Conservation (phyloP, 2,888 invertebrate species). For the Agrochola lychnidis region DNA sequence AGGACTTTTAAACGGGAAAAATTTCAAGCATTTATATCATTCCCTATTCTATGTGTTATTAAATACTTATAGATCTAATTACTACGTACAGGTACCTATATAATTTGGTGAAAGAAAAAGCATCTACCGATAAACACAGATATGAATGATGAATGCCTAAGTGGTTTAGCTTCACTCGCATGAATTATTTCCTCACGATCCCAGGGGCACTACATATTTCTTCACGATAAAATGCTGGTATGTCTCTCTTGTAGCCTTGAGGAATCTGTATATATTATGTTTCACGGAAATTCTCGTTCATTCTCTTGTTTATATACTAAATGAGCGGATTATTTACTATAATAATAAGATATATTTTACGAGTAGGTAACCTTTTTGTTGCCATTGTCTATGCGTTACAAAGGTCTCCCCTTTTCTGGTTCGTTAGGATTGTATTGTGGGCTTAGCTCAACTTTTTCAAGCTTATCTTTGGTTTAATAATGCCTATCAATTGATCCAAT, state of each 20-base stretch:
- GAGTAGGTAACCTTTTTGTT: neutral
- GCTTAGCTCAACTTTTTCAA: neutral
- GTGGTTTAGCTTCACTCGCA: slow-evolving; percentile 45
- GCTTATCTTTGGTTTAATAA: neutral
- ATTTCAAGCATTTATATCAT: neutral
- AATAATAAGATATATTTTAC: neutral
- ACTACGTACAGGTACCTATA: neutral
- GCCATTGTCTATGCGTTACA: neutral
- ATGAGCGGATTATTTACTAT: neutral
- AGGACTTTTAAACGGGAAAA: neutral
- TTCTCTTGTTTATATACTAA: slow-evolving; percentile 25
- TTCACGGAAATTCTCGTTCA: slow-evolving; percentile 10
- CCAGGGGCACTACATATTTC: slow-evolving; percentile 54
- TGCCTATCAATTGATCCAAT: neutral
- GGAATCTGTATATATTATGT: slow-evolving; percentile 37
- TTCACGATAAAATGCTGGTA: slow-evolving; percentile 51
- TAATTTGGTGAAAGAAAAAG: slow-evolving; percentile 11
- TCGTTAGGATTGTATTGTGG: neutral
- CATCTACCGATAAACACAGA: slow-evolving; percentile 38
- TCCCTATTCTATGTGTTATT: too few relatives aligned
- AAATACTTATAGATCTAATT: neutral
- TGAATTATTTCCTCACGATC: slow-evolving; percentile 43
- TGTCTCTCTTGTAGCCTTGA: slow-evolving; percentile 42
- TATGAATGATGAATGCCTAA: slow-evolving; percentile 53
- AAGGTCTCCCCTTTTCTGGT: neutral